Percentiles rank a stretch among this genome's conserved stretches.
phyloP scores from a whole-genome alignment of 2,888 invertebrate genomes.

The Steinernema hermaphroditum region DNA sequence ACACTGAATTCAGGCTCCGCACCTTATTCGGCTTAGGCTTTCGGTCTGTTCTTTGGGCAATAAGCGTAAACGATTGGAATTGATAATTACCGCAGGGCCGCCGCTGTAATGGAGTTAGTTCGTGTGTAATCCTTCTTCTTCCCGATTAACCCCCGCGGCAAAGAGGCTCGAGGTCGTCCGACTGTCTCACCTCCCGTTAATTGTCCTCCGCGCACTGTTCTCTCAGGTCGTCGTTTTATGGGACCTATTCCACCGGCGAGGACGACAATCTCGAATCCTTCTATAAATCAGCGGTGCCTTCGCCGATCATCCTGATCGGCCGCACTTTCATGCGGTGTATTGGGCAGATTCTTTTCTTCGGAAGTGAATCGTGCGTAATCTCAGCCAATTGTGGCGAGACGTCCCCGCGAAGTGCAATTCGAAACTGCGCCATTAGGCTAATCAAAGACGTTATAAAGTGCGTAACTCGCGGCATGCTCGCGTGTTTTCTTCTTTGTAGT shows the following conservation, averaged over 20 bases:
- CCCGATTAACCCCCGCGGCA: neutral
- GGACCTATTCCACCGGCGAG: conserved; percentile 6
- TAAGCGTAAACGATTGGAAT: neutral
- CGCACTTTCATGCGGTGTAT: too few relatives aligned
- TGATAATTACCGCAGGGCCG: neutral
- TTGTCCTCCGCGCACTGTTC: neutral
- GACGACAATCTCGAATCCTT: too few relatives aligned
- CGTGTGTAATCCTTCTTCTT: neutral
- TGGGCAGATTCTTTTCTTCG: neutral
- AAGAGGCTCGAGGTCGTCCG: neutral
- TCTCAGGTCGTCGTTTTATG: conserved; percentile 6
- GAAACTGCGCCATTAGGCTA: neutral
- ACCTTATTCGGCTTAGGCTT: neutral
- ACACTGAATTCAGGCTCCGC: neutral
- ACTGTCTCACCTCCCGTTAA: conserved; percentile 8
- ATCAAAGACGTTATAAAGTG: conserved; percentile 6
- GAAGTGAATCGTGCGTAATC: conserved; percentile 3
- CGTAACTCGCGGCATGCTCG: neutral
- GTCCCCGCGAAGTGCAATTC: neutral
- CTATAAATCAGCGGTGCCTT: too few relatives aligned
- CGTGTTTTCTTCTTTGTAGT: neutral
- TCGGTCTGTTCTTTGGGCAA: conserved; percentile 1
- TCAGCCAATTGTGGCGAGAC: neutral
- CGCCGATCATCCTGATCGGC: too few relatives aligned
- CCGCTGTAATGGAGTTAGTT: conserved; percentile 8